Evolutionary conservation across 2,113 vertebrate species (phyloP).

Genomic region (Ceyx melanurus): DNA sequence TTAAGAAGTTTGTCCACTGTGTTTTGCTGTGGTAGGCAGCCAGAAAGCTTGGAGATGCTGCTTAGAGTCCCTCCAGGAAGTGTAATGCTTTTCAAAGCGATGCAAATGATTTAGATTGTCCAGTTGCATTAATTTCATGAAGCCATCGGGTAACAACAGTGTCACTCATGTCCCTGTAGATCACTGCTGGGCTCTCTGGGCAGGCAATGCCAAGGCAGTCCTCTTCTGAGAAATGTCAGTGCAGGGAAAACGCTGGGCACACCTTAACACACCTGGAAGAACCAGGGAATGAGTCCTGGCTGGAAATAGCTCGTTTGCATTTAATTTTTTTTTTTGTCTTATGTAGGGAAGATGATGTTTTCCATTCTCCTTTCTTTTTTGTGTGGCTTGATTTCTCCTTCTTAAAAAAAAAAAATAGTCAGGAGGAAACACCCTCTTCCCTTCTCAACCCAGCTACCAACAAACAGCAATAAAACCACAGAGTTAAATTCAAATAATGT

Average conservation of each 20-base stretch:
- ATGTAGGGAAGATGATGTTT: not conserved
- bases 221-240: not conserved
- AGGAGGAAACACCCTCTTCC: not conserved
- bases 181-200: not conserved
- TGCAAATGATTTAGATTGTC: not conserved
- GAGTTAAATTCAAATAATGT: constrained; percentile 59
- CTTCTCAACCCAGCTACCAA: constrained; percentile 1
- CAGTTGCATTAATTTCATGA: not conserved
- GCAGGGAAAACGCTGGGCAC: not conserved
- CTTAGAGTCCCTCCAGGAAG: not conserved
- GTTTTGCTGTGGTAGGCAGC: not conserved
- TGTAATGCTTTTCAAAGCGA: not conserved
- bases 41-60: not conserved
- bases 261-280: not conserved
- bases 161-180: not conserved
- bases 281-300: not conserved
- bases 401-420: not conserved
- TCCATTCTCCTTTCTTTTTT: not conserved
- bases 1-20: not conserved
- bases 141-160: not conserved
- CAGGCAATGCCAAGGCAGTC: not conserved
- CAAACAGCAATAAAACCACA: constrained; percentile 58
- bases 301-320: constrained; percentile 24
- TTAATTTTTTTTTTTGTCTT: not conserved
- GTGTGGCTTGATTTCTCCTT: not conserved